Conservation (phyloP, 2,797 vertebrate species). For the Mycteria americana region DNA sequence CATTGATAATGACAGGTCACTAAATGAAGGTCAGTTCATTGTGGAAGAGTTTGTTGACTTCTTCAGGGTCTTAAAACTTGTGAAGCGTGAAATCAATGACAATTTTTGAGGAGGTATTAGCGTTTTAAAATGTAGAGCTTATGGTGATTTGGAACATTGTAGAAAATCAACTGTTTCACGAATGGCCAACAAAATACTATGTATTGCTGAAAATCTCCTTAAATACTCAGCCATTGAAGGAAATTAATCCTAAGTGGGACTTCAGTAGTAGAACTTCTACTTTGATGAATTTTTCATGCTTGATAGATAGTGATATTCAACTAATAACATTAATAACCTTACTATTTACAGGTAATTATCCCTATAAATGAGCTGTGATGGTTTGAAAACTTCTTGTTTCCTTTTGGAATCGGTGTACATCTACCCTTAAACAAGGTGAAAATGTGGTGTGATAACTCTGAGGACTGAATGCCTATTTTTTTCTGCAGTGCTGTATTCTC, state of each 20-base stretch:
- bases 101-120: background rate
- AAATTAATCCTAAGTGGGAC: background rate
- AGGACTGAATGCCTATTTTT: background rate
- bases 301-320: background rate
- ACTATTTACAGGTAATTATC: conserved; percentile 43
- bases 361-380: background rate
- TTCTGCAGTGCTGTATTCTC: background rate
- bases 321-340: background rate
- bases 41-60: conserved; percentile 3
- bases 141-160: background rate
- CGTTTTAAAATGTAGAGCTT: background rate
- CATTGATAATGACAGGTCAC: background rate
- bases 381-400: conserved; percentile 42
- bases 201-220: background rate
- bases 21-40: background rate
- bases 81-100: background rate
- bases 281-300: background rate
- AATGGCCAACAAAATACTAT: background rate
- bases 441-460: background rate
- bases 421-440: conserved; percentile 33
- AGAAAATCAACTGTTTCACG: background rate
- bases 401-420: background rate
- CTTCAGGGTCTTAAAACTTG: background rate
- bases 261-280: background rate
- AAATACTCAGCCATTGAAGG: background rate